Evolutionary conservation across 2,797 vertebrate species (phyloP), one percentile per base, ranked within the genome.

Genomic region (Borostomias antarcticus): DNA sequence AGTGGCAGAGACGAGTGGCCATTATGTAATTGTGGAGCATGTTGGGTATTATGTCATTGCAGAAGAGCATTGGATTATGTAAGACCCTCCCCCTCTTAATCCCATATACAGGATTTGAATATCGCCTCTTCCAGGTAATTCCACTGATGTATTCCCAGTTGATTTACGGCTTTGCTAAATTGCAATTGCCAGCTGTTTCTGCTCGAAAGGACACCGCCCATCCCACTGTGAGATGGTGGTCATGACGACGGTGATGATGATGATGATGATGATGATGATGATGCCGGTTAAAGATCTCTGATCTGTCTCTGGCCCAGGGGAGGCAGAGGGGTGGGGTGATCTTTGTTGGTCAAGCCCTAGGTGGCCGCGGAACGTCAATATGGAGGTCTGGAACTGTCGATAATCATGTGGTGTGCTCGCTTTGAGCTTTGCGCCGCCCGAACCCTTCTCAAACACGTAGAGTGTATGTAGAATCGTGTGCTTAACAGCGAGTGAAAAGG

Each of bases 161-260:
- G 80, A 87, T 82, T 82, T 78, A 80, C 72, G 70, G 81, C 72
- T 82, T 85, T 80, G 70, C 76, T 77, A 77, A 74, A 79, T 78
- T 79, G 70, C 56, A 61, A 58, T 73, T 69, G 70, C 75, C 81
- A 83, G 79, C 78, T 85, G 81, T 74, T 73, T 75, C 61, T 74
- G 64, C 65, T 33, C 54, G 28, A 59, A 65, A 64, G 56, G 47
- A 68, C 17, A 56, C 35, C 47, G 62, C 35, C 57, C 62, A 62
- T 76, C 82, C 73, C 63, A 78, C 61, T 67, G 47, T 63, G 50
- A 19, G 45, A 60, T 58, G 26, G 69, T 50, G 26, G 53, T n/a
- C 7, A 28, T 32, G 28, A 17, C 25, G 13, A 26, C 23, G 32
- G 32, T 23, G 8, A 26, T 15, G 23, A 63, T 52, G 5, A 6